A percentile compares a stretch with the other conserved stretches of the same genome.
These are phyloP conservation scores for Stictonetta naevosa DNA, from an alignment of 2,113 vertebrate species.

Conservation along the genomic window DNA sequence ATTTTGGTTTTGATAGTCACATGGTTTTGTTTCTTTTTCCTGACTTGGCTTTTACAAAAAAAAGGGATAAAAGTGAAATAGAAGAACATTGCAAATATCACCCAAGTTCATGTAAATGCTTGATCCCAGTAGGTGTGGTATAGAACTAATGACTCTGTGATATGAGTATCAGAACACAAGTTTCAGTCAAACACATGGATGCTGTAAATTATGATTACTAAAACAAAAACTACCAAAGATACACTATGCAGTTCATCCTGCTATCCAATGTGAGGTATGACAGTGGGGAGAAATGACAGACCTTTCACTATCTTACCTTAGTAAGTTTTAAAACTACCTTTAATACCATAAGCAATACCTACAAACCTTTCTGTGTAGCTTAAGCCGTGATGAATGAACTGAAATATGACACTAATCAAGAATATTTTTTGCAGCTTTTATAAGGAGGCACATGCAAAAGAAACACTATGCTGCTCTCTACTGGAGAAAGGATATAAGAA, in stretches of 20 bases:
- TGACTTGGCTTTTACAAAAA: not conserved
- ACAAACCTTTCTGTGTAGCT: not conserved
- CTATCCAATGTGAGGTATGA: not conserved
- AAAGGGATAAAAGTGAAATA: not conserved
- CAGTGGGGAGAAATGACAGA: not conserved
- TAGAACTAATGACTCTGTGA: not conserved
- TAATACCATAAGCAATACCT: not conserved
- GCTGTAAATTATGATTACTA: not conserved
- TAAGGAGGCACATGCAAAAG: not conserved
- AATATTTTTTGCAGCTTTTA: not conserved
- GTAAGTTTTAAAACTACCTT: not conserved
- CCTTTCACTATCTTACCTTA: not conserved
- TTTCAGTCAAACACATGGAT: not conserved
- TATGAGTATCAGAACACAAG: not conserved
- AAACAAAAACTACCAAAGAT: not conserved
- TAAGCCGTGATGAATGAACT: not conserved
- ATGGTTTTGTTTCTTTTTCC: not conserved
- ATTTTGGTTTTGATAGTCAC: not conserved
- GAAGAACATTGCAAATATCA: not conserved
- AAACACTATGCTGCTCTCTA: constrained; percentile 77
- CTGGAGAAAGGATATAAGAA: constrained; percentile 52
- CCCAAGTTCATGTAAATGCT: not conserved
- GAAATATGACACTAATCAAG: not conserved
- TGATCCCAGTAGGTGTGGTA: not conserved
- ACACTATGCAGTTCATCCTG: not conserved